Percentiles rank a stretch among this genome's conserved stretches.
phyloP scores from a whole-genome alignment of 2,113 vertebrate species.

The Salvator merianae region DNA sequence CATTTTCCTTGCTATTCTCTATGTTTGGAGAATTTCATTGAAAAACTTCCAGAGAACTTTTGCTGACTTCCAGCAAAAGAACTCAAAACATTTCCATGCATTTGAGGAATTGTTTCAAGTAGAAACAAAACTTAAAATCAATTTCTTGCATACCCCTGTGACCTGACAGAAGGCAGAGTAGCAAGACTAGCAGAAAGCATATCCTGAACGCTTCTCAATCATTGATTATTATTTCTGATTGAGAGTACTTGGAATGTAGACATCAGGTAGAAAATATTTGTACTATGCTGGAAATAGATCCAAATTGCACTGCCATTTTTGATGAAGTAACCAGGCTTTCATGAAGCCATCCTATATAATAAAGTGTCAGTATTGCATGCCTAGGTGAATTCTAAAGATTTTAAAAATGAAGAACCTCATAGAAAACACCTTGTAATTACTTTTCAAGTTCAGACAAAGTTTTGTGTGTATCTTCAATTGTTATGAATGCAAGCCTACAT shows the following conservation, averaged over 20 bases:
- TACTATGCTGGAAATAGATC: not conserved
- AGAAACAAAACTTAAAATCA: too few relatives aligned
- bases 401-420: too few relatives aligned
- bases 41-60: too few relatives aligned
- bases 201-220: not conserved
- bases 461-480: not conserved
- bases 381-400: not conserved
- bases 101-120: too few relatives aligned
- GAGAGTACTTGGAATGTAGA: not conserved
- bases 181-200: not conserved
- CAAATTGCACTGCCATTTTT: not conserved
- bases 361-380: not conserved
- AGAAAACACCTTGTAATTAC: not conserved
- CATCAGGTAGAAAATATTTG: not conserved
- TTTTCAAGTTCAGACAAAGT: not conserved
- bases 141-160: too few relatives aligned
- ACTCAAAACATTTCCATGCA: too few relatives aligned
- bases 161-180: too few relatives aligned
- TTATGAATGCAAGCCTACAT: not conserved
- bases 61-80: too few relatives aligned
- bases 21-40: too few relatives aligned
- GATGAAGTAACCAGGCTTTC: not conserved
- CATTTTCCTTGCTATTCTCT: too few relatives aligned
- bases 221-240: not conserved
- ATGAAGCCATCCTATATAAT: not conserved